Evolutionary conservation across 2,797 vertebrate species (phyloP).

Genomic region (Gorsachius magnificus): DNA sequence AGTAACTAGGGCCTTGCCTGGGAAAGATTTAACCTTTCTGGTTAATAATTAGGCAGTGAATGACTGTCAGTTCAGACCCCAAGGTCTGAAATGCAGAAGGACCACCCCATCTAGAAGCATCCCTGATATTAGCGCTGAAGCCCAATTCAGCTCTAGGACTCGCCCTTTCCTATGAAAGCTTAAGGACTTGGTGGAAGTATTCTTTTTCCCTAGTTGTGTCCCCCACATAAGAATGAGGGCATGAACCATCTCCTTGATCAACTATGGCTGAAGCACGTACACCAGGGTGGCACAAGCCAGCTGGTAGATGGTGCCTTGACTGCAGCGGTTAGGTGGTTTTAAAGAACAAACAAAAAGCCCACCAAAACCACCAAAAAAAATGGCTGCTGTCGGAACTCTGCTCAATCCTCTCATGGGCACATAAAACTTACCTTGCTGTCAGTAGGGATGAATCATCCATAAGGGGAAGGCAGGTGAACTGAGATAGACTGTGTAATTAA

Average conservation of each 20-base stretch:
- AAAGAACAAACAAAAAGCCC: neutral
- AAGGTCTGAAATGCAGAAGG: neutral
- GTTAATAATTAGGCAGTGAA: neutral
- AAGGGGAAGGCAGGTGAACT: neutral
- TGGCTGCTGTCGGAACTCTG: neutral
- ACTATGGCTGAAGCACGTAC: neutral
- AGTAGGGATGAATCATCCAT: neutral
- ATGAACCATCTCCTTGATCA: neutral
- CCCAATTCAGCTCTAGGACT: neutral
- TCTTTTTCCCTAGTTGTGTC: accelerated
- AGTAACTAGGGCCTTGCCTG: neutral
- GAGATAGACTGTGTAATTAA: neutral
- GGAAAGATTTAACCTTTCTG: neutral
- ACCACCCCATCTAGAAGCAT: neutral
- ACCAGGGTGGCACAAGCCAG: neutral
- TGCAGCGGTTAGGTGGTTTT: neutral
- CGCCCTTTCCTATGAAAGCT: neutral
- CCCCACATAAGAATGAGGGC: neutral
- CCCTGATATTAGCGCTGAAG: neutral
- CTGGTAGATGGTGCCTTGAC: neutral
- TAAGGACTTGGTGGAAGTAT: neutral
- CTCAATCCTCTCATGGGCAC: neutral
- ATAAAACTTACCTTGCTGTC: neutral
- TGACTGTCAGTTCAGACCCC: neutral
- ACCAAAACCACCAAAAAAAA: neutral